Conservation (phyloP, 1,140 invertebrate species). For the Leptinotarsa lineolata region DNA sequence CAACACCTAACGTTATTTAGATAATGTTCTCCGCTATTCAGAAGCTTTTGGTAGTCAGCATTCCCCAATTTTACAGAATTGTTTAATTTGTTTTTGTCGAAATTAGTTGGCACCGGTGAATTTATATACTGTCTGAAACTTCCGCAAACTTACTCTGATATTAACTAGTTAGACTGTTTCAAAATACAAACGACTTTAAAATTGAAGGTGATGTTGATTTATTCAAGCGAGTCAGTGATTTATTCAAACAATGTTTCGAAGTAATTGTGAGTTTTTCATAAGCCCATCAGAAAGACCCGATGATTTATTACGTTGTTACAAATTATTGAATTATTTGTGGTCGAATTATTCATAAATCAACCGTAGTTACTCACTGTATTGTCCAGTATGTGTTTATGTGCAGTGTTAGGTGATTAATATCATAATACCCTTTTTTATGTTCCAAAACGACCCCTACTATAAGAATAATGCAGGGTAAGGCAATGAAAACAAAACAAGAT, state of each 20-base stretch:
- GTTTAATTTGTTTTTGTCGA: conserved; percentile 46
- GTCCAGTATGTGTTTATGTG: too few relatives aligned
- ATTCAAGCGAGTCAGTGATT: conserved; percentile 14
- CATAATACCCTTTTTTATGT: too few relatives aligned
- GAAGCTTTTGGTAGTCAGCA: conserved; percentile 22
- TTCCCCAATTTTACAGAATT: conserved; percentile 41
- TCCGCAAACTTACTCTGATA: conserved; percentile 33
- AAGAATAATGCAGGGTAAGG: too few relatives aligned
- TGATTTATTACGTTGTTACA: background rate
- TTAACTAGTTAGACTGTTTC: conserved; percentile 30
- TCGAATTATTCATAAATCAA: background rate
- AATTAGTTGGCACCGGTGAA: conserved; percentile 42
- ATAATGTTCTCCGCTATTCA: conserved; percentile 44
- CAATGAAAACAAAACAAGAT: too few relatives aligned
- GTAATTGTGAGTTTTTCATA: background rate
- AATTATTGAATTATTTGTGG: background rate
- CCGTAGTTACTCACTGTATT: too few relatives aligned
- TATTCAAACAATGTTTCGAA: conserved; percentile 7
- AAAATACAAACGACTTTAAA: conserved; percentile 21
- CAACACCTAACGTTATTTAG: conserved; percentile 52
- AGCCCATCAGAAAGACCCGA: background rate
- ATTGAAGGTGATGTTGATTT: conserved; percentile 24
- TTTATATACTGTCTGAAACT: conserved; percentile 37
- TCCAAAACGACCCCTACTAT: too few relatives aligned
- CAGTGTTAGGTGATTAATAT: too few relatives aligned